A percentile compares a stretch with the other conserved stretches of the same genome.
These are phyloP conservation scores for Coenonympha arcania DNA, from an alignment of 2,888 invertebrate species.

Conservation along the genomic window DNA sequence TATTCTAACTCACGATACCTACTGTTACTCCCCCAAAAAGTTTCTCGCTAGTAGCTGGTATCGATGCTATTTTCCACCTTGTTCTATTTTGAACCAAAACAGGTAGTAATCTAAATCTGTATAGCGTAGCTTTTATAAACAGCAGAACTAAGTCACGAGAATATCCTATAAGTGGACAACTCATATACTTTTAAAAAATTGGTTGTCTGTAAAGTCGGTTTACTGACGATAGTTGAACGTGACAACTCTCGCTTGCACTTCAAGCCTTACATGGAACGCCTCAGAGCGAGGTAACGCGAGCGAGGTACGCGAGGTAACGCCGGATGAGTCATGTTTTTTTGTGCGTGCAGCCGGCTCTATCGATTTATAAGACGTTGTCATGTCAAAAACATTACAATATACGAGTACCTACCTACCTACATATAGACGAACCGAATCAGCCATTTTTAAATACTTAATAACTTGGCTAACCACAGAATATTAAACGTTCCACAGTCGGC, in stretches of 20 bases:
- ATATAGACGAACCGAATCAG: constrained; percentile 19
- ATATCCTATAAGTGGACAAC: constrained; percentile 28
- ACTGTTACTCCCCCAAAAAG: constrained; percentile 3
- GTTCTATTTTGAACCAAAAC: constrained; percentile 35
- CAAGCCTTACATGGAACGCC: too few relatives aligned
- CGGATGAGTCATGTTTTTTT: too few relatives aligned
- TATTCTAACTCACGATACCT: not conserved
- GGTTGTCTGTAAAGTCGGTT: too few relatives aligned
- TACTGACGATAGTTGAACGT: too few relatives aligned
- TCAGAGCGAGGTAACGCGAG: too few relatives aligned
- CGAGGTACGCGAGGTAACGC: too few relatives aligned
- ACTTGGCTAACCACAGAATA: constrained; percentile 2
- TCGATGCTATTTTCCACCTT: constrained; percentile 29
- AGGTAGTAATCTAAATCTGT: constrained; percentile 33
- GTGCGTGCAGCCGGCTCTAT: too few relatives aligned
- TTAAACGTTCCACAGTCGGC: not conserved
- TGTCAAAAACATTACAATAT: too few relatives aligned
- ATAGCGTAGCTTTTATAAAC: constrained; percentile 36
- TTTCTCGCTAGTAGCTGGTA: constrained; percentile 14
- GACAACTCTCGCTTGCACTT: too few relatives aligned
- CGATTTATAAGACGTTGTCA: too few relatives aligned
- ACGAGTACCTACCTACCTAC: too few relatives aligned
- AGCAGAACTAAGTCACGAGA: constrained; percentile 20
- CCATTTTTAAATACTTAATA: constrained; percentile 11
- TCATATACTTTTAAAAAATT: constrained; percentile 29